Percentiles rank a stretch among this genome's conserved stretches.
These are phyloP conservation scores for Tetragonula clypearis DNA, from an alignment of 1,140 invertebrate genomes.

Conservation along the genomic window DNA sequence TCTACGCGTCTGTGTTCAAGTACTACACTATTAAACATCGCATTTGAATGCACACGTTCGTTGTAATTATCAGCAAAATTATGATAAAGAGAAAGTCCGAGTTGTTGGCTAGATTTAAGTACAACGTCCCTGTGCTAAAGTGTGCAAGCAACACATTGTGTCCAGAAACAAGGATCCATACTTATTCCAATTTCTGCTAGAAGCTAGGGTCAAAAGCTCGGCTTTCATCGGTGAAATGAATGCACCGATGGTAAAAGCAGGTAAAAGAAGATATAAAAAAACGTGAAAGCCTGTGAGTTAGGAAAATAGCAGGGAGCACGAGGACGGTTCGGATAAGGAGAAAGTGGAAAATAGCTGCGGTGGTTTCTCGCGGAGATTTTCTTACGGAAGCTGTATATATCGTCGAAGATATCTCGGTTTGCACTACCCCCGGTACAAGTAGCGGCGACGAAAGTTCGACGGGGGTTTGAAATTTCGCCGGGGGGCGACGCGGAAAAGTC, in stretches of 20 bases:
- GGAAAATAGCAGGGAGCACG: not conserved
- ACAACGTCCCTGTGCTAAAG: too few species aligned
- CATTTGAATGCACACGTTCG: too few species aligned
- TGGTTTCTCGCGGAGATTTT: constrained; percentile 52
- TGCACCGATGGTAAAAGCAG: not conserved
- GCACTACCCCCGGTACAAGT: constrained; percentile 73
- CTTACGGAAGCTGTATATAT: constrained; percentile 27
- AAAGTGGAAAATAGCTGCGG: constrained; percentile 45
- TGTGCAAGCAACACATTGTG: too few species aligned
- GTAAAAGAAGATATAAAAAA: not conserved
- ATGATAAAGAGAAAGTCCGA: too few species aligned
- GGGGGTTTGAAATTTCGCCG: constrained; percentile 71
- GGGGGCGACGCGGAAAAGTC: constrained; percentile 71
- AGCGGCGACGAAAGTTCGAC: constrained; percentile 72
- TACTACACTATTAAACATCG: too few species aligned
- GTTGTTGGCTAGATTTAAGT: too few species aligned
- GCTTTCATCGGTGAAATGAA: not conserved
- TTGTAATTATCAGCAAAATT: too few species aligned
- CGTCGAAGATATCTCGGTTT: constrained; percentile 70
- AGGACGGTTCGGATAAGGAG: constrained; percentile 1
- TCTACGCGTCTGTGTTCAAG: too few species aligned
- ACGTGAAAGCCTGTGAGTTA: not conserved
- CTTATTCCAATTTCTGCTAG: too few species aligned
- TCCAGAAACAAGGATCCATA: too few species aligned
- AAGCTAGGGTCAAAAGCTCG: too few species aligned